Base-by-base conservation (phyloP, 1,140 invertebrate genomes). In the Pachypeltis micranthus region DNA sequence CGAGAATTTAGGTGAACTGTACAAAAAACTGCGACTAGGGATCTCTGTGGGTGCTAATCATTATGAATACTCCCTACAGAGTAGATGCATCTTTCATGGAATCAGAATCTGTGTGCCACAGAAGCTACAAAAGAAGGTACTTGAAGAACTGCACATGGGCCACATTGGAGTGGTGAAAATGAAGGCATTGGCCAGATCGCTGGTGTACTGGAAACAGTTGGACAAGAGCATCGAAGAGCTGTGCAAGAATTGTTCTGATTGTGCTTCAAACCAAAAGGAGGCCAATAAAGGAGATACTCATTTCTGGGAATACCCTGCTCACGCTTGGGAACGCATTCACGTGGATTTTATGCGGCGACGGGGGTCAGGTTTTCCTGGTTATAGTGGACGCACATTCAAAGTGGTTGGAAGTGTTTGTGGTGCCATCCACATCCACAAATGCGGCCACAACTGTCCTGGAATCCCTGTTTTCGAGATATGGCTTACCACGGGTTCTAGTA, bases 121-220 rank as follows among this genome's bases (percentile, higher is more conserved):
- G 3, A 3, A 10, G n/a, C 24, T 54, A 54, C n/a, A 23, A 19
- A 54, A 54, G 25, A 7, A 24, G 14, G 34, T 62, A 7, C 34
- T 64, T 16, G 3, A 54, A 31, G 64, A 63, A 34, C 21, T 74
- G 12, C 79, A 80, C 28, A 69, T 74, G 67, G 74, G 72, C 2
- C 80, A 83, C 66, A 72, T 73, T 1, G 78, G 80, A 3, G 75
- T 81, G 7, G 73, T 74, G 0, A 71, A 69, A 0, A 83, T 82
- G 78, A 83, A 83, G 69, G 29, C 34, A 21, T 29, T 66, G 16
- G 65, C 65, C 10, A 24, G 65, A 55, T 68, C 62, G 1, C 73
- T 74, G 58, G 66, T 76, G 1, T 80, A 72, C 70, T 80, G 76
- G 77, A 72, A 72, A 27, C 67, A 70, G 7, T 69, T 80, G 1